Evolutionary conservation across 2,888 invertebrate genomes (phyloP), one percentile per base, ranked within the genome.

Genomic region (Leucania comma): DNA sequence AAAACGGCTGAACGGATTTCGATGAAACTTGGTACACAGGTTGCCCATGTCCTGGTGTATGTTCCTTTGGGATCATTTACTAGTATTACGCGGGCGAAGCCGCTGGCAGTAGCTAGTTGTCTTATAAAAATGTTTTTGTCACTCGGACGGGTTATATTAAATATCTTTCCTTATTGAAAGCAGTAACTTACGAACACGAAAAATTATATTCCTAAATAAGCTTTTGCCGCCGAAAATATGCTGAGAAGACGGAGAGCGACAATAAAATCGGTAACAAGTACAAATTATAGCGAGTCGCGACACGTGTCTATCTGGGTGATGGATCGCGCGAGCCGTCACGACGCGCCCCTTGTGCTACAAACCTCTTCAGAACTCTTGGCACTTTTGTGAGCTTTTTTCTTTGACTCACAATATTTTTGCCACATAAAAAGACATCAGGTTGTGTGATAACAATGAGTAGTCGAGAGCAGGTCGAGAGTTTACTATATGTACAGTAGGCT

Each of bases 231-330:
- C 14, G 22, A 51, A 26, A 54, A 68, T 51, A 26, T 62, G 10
- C 12, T 22, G 22, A 26, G 51, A 60, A 76, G 71, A 80, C 57
- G 69, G 60, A 72, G 57, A 42, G 63, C 56, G 63, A 72, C 80
- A 75, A 77, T 79, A 76, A 78, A 72, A 81, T 78, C 58, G 61
- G 70, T 67, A 68, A 73, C 74, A 68, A 54, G 63, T 63, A 80
- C 74, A 74, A 72, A 78, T 68, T 8, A 71, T 61, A 50, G 68
- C 50, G 50, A n/a, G 24, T 4, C 35, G 72, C 63, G 78, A 74
- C 80, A 78, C 66, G 61, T 68, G 76, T 64, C 76, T 68, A 58
- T 54, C 72, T 46, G 58, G n/a, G 53, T 71, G 84, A 83, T 75
- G 68, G 74, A 83, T 75, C 53, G 68, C 48, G 48, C 46, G 38